Evolutionary conservation across 1,140 invertebrate genomes (phyloP), one percentile per base, ranked within the genome.

Genomic region (Antheraea pernyi): DNA sequence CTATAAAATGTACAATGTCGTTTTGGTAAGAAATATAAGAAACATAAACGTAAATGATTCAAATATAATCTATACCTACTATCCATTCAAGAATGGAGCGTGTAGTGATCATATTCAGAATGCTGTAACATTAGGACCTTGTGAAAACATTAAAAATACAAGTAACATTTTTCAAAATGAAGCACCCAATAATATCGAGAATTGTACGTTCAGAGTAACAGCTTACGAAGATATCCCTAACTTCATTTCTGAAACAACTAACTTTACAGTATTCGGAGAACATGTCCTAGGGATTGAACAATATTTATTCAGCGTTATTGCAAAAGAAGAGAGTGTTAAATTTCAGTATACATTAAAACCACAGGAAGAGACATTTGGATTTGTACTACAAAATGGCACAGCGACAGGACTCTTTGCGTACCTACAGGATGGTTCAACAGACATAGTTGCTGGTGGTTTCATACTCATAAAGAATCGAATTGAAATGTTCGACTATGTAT

Each of bases 401-500:
- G 63, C 61, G 11, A 84, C 76, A 53, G 82, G 82, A 19, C 58
- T 82, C 19, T 67, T 85, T 1, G 46, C 60, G 18, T 72, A 69
- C 61, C 63, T 85, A 13, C 69, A 76, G 60, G 69, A 64, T 30
- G 62, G 71, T 11, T 64, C 73, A 67, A 76, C 78, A 30, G 75
- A 76, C 59, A 70, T 85, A 10, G 76, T 74, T n/a, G 66, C 71
- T 16, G 83, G 80, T 37, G 77, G 82, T 0, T 71, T 73, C 9
- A 59, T 79, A 61, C 60, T 85, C 19, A 78, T 79, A 19, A 59
- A 74, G 68, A 84, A 81, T 59, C 69, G 80, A 70, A 64, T 76
- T 9, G 65, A 81, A 59, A 7, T 73, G 7, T 82, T 81, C 30
- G 82, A 84, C 39, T 85, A 65, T 53, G 73, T 86, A 19, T 84